A percentile compares a stretch with the other conserved stretches of the same genome.
Evolutionary conservation across 2,113 vertebrate genomes (phyloP).

Genomic region (Melospiza georgiana): DNA sequence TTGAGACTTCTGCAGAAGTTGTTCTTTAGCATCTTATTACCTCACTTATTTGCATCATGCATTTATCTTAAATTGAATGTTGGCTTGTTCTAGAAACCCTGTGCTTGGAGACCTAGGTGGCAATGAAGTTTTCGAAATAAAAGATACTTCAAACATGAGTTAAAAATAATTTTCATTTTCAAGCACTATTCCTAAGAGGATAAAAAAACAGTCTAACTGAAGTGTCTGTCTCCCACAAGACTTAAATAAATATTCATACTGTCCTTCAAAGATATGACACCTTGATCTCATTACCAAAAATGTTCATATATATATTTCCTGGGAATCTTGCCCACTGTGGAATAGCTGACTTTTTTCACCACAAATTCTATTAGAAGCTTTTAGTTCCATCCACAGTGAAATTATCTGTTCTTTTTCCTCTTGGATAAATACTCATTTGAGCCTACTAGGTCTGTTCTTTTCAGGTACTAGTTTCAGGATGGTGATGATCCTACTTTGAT

Average conservation of each 20-base stretch:
- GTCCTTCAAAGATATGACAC: constrained; percentile 1
- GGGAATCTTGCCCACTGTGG: not conserved
- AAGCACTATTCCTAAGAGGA: constrained; percentile 3
- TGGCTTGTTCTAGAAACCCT: not conserved
- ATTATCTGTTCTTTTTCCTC: not conserved
- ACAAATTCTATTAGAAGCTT: not conserved
- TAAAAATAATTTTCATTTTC: not conserved
- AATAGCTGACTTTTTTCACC: not conserved
- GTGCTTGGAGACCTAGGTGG: not conserved
- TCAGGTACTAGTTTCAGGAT: not conserved
- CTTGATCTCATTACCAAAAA: not conserved
- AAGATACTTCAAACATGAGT: not conserved
- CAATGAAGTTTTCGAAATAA: not conserved
- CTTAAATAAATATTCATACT: constrained; percentile 41
- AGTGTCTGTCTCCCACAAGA: not conserved
- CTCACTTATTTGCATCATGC: not conserved
- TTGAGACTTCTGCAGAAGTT: not conserved
- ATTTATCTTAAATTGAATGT: not conserved
- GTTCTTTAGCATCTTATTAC: not conserved
- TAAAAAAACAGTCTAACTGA: not conserved
- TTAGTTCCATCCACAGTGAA: not conserved
- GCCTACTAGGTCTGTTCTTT: not conserved
- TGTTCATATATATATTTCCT: not conserved
- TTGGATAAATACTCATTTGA: not conserved
- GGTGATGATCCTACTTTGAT: not conserved